Conservation (phyloP, 2,888 invertebrate species). For the Dasypolia templi region DNA sequence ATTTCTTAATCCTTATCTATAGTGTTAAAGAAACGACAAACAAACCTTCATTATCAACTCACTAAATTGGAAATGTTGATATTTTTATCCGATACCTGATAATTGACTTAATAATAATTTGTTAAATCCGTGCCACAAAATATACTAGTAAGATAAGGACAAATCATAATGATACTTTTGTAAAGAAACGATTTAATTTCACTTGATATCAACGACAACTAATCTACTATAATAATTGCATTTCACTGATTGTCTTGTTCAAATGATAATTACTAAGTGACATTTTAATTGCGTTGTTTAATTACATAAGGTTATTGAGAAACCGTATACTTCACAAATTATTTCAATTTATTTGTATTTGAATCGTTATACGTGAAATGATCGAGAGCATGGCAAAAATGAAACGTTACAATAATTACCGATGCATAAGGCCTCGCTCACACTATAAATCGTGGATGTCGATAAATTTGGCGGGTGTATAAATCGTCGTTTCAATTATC, state of each 20-base stretch:
- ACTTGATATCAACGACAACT: conserved; percentile 63
- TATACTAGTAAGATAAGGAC: conserved; percentile 63
- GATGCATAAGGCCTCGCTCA: conserved; percentile 71
- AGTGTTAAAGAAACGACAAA: conserved; percentile 54
- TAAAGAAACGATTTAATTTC: conserved; percentile 61
- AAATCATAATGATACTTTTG: conserved; percentile 59
- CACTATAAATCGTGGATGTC: conserved; percentile 85
- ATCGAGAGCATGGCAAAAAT: conserved; percentile 71
- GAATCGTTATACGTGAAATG: conserved; percentile 58
- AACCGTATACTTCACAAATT: conserved; percentile 53
- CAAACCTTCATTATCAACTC: conserved; percentile 57
- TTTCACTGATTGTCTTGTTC: conserved; percentile 72
- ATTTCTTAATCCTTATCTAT: conserved; percentile 61
- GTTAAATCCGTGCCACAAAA: conserved; percentile 64
- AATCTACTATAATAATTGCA: conserved; percentile 72
- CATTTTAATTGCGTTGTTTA: conserved; percentile 71
- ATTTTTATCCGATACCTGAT: conserved; percentile 64
- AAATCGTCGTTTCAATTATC: conserved; percentile 90
- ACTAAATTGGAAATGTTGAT: conserved; percentile 62
- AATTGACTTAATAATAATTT: conserved; percentile 66
- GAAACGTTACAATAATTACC: conserved; percentile 73
- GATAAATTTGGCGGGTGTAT: conserved; percentile 89
- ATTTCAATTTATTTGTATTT: conserved; percentile 69
- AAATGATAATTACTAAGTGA: conserved; percentile 72
- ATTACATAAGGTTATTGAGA: conserved; percentile 64